phyloP scores from a whole-genome alignment of 1,140 invertebrate genomes.

The Bombus haemorrhoidalis region DNA sequence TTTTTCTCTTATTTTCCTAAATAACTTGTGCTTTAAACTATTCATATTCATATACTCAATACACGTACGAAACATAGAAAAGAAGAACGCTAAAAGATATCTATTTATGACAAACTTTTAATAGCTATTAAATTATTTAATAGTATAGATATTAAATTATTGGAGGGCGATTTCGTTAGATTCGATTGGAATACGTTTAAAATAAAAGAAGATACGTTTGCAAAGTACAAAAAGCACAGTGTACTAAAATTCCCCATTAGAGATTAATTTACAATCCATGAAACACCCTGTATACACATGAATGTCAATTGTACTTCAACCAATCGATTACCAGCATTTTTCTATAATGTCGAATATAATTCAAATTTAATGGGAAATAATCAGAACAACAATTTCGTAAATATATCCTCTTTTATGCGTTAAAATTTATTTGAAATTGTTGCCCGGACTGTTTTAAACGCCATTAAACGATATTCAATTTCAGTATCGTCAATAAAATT shows the following conservation, averaged over 20 bases:
- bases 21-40: background rate
- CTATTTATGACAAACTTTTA: conserved; percentile 23
- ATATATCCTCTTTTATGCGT: background rate
- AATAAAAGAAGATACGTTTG: background rate
- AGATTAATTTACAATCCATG: conserved; percentile 20
- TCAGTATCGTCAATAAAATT: background rate
- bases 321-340: background rate
- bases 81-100: conserved; percentile 10
- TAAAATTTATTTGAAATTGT: conserved; percentile 8
- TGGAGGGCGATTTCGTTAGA: background rate
- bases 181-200: background rate
- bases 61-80: background rate
- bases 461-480: background rate
- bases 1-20: background rate
- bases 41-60: background rate
- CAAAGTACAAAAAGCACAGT: background rate
- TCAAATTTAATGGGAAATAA: background rate
- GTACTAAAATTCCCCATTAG: background rate
- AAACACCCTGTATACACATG: conserved; percentile 31
- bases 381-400: conserved; percentile 9
- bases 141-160: background rate
- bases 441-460: background rate
- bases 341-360: background rate
- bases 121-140: too few relatives aligned
- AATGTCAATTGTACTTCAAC: background rate